Evolutionary conservation across 2,888 invertebrate genomes (phyloP), one percentile per base, ranked within the genome.

Genomic region (Melanostoma mellinum): DNA sequence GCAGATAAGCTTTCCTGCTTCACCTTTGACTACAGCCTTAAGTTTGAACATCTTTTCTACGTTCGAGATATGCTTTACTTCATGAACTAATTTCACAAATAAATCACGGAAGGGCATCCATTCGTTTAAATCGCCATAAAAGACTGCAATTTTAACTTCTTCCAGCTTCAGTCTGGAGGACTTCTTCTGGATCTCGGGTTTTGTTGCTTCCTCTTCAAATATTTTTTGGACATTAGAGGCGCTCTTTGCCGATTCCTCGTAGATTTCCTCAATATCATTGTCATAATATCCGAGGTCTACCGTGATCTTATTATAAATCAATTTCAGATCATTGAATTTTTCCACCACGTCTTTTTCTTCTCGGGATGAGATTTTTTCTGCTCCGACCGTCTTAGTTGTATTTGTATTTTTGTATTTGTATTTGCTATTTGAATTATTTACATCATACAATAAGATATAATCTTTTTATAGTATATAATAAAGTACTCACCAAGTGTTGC

Each of bases 231-330:
- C 10, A 10, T 46, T 46, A 46, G 46, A 46, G 20, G 3, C 2
- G 46, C 46, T 46, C 10, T 46, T 46, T 46, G 20, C 20, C 20
- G 20, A 20, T 20, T 20, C 20, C 1, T 20, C 20, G 20, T 20
- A 20, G 20, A 20, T 20, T 0, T 20, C 20, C 20, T 20, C 20
- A 20, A 20, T 20, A 20, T 20, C 1, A 20, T 20, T 20, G 46
- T 53, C 53, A 53, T 53, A 53, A 53, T 53, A 35, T 53, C 36
- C 35, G 10, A 36, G 53, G 53, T 53, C 46, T 46, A 46, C 46
- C 46, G 46, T 46, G 46, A n/a, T 46, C 46, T 46, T 46, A 20
- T 20, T 20, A 20, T 20, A 20, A 20, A 20, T 20, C 20, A 20
- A 20, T 20, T 20, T 20, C 20, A 20, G 20, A 20, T 20, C 20